A percentile compares a stretch with the other conserved stretches of the same genome.
Evolutionary conservation across 2,888 invertebrate species (phyloP).

Genomic region (Rhorus exstirpatorius): DNA sequence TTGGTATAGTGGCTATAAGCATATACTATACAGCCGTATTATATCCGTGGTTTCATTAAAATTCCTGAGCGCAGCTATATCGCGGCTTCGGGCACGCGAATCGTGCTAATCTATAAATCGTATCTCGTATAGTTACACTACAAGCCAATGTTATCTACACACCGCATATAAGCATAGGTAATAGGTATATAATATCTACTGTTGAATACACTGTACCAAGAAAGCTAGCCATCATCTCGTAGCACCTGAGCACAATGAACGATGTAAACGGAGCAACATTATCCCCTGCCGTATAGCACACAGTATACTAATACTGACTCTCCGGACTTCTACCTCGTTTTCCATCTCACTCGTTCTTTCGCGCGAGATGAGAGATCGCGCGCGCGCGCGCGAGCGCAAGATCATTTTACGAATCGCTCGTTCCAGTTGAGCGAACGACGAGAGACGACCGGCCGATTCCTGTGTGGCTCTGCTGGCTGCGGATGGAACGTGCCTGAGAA

Average conservation of each 20-base stretch:
- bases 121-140: conserved; percentile 48
- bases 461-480: conserved; percentile 48
- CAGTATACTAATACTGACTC: conserved; percentile 21
- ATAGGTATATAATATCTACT: conserved; percentile 21
- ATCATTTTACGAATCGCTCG: conserved; percentile 71
- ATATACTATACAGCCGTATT: conserved; percentile 35
- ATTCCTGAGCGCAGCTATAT: conserved; percentile 64
- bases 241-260: conserved; percentile 70
- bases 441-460: conserved; percentile 50
- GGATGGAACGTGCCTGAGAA: conserved; percentile 61
- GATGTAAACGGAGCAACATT: conserved; percentile 70
- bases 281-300: conserved; percentile 47
- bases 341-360: conserved; percentile 34
- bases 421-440: conserved; percentile 66
- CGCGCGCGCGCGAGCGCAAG: conserved; percentile 55
- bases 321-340: conserved; percentile 5
- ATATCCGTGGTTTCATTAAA: conserved; percentile 65
- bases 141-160: conserved; percentile 9
- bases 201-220: conserved; percentile 50
- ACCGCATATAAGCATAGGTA: conserved; percentile 22
- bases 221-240: conserved; percentile 68
- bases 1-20: conserved; percentile 29
- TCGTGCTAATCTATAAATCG: conserved; percentile 68
- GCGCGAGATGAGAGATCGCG: conserved; percentile 27
- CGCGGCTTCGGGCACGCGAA: conserved; percentile 63